Base-by-base conservation (phyloP, 2,888 invertebrate genomes). In the Volucella bombylans region DNA sequence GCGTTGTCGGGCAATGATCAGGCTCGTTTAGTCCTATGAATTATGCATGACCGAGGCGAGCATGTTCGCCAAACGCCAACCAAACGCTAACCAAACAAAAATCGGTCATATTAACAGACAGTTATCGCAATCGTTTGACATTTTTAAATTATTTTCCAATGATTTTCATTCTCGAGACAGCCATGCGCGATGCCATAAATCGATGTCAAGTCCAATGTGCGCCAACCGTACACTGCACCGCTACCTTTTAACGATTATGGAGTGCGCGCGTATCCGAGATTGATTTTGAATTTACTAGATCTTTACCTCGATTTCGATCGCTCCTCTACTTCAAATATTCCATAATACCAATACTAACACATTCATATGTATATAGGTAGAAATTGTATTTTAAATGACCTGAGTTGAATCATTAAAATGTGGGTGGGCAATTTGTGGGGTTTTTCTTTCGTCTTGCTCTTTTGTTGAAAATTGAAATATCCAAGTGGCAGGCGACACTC, bases 101-200 rank as follows among this genome's bases (percentile, higher is more conserved):
- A 86, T 82, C 76, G 81, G 72, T 76, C 81, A 81, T 71, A 78
- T 78, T 82, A 71, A 80, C 73, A 80, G 82, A 86, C 87, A 87
- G 77, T 83, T 87, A 87, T 87, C 77, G 87, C 87, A 77, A 80
- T 78, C 73, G 82, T 69, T 81, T 82, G 87, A 87, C 87, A 86
- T 82, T 80, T 80, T 82, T 69, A 86, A 87, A 80, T 81, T 86
- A 87, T 80, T 80, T 87, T 87, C 77, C 87, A 87, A 82, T 86
- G 83, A 76, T 74, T 83, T 81, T 73, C 76, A 78, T 80, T 73
- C 69, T 67, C 73, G 69, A 12, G 49, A 71, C 71, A 72, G 49
- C 50, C 65, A 6, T 31, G 31, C 31, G 85, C 55, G 41, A 15
- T 72, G 67, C 81, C 55, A 85, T 85, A 85, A 85, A 85, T 85